phyloP scores from a whole-genome alignment of 2,113 vertebrate genomes.

The Guaruba guarouba region DNA sequence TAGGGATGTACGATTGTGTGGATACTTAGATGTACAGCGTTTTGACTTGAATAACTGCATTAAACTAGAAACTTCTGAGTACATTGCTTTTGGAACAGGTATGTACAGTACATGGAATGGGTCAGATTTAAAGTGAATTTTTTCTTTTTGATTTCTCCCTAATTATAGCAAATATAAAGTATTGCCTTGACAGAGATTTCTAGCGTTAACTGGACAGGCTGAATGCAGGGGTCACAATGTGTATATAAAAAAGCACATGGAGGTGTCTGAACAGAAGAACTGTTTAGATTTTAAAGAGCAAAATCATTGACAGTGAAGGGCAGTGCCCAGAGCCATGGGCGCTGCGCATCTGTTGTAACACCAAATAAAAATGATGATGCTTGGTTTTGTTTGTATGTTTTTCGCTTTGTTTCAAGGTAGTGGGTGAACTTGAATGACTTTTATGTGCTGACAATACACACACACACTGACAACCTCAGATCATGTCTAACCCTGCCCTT shows the following conservation, averaged over 20 bases:
- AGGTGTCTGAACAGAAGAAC: slow-evolving; percentile 52
- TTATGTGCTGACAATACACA: neutral
- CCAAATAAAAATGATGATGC: slow-evolving; percentile 90
- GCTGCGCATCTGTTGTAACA: slow-evolving; percentile 77
- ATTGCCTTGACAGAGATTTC: slow-evolving; percentile 76
- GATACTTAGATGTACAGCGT: slow-evolving; percentile 74
- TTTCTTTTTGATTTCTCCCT: slow-evolving; percentile 74
- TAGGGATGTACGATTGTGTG: slow-evolving; percentile 68
- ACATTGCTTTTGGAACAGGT: slow-evolving; percentile 67
- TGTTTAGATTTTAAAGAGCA: slow-evolving; percentile 58
- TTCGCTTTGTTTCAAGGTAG: slow-evolving; percentile 42
- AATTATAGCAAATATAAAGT: slow-evolving; percentile 74
- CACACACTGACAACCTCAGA: neutral
- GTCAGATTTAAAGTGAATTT: slow-evolving; percentile 70
- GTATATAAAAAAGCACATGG: slow-evolving; percentile 70
- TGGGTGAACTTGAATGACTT: slow-evolving; percentile 15
- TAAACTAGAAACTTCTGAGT: slow-evolving; percentile 63
- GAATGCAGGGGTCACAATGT: slow-evolving; percentile 67
- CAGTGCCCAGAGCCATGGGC: slow-evolving; percentile 46
- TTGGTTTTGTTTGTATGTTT: slow-evolving; percentile 70
- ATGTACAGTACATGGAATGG: slow-evolving; percentile 72
- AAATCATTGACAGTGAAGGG: slow-evolving; percentile 38
- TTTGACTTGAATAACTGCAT: slow-evolving; percentile 70
- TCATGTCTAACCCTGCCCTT: neutral
- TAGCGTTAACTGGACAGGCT: slow-evolving; percentile 67